phyloP scores from a whole-genome alignment of 2,888 invertebrate genomes.

The Belgica antarctica region DNA sequence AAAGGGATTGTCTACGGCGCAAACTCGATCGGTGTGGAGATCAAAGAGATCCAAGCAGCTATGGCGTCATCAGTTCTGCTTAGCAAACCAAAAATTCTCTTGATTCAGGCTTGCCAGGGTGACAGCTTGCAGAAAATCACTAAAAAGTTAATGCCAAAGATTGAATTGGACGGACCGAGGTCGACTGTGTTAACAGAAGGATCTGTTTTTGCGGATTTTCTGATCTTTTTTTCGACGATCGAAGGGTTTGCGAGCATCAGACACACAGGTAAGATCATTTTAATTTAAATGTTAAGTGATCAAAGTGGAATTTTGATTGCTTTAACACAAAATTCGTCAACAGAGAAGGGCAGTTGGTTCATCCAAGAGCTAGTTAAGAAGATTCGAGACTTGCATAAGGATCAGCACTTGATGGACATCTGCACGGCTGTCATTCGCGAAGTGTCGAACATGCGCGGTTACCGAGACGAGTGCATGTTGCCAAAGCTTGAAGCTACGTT shows the following conservation, averaged over 20 bases:
- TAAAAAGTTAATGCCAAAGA: constrained; percentile 25
- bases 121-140: constrained; percentile 45
- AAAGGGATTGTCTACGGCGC: constrained; percentile 56
- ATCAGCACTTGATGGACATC: constrained; percentile 51
- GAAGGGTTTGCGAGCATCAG: constrained; percentile 51
- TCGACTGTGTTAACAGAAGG: background rate
- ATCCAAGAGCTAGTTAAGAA: constrained; percentile 52
- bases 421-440: constrained; percentile 48
- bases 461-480: constrained; percentile 50
- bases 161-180: constrained; percentile 45
- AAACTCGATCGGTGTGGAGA: constrained; percentile 56
- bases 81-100: constrained; percentile 59
- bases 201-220: constrained; percentile 48
- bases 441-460: constrained; percentile 48
- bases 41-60: constrained; percentile 55
- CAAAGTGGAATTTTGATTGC: no score
- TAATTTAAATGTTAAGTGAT: no score
- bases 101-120: constrained; percentile 62
- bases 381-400: constrained; percentile 48
- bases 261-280: no score
- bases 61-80: constrained; percentile 54
- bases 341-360: constrained; percentile 52
- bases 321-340: no score
- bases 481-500: constrained; percentile 48
- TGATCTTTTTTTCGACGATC: constrained; percentile 52